Base-by-base conservation (phyloP, 2,888 invertebrate genomes). In the Acleris holmiana region DNA sequence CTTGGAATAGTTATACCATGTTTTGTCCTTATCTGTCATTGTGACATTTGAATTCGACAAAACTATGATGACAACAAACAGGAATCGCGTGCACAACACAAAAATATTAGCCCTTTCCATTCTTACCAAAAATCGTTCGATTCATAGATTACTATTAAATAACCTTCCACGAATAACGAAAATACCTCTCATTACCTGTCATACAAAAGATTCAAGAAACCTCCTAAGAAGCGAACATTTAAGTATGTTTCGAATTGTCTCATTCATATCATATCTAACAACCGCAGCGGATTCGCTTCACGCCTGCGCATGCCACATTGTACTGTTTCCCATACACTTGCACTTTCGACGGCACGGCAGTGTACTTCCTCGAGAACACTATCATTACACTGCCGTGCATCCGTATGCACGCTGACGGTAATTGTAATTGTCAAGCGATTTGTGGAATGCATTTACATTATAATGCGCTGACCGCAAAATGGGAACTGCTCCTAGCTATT, bases 251-350 rank as follows among this genome's bases (percentile, higher is more conserved):
- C 0, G 35, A 58, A 47, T 53, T 64, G 63, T 64, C 53, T 64
- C 53, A 54, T 35, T 29, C 29, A 29, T 29, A 29, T 29, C 29
- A 8, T 8, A 54, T 48, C 41, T 48, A 64, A 64, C 47, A 44
- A 59, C 58, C 64, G 58, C 54, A 58, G 64, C 64, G 60, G 65
- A 54, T 50, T 60, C 65, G 65, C 49, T 65, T 59, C 23, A 59
- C n/a, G 44, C 48, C 3, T 35, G 29, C 23, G 41, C 41, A 1
- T 41, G 41, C 23, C 35, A 29, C 47, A 53, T 41, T 54, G 55
- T 25, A 48, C 63, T 58, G 58, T 41, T 64, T 64, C 64, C 59
- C 64, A 53, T 17, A 54, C 54, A 60, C 65, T 65, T 65, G 65
- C 60, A 55, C 65, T 65, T 60, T 65, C 60, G 46, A 55, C 60